Percentiles rank a stretch among this genome's conserved stretches.
These are phyloP conservation scores for Hapalemur alaotrensis DNA, from an alignment of 2,797 vertebrate genomes.

Conservation along the genomic window DNA sequence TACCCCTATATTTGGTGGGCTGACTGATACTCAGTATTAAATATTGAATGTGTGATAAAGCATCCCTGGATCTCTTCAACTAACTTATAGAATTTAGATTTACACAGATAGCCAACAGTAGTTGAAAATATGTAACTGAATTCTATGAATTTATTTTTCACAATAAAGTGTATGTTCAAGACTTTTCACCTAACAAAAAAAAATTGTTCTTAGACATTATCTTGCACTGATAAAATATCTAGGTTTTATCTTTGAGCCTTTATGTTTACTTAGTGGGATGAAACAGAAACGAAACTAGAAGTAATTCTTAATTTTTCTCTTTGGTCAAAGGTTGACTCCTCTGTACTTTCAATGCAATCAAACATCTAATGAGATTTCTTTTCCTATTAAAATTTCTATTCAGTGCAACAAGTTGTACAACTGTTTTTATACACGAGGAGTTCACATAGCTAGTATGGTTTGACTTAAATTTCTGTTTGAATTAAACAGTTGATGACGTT, in stretches of 20 bases:
- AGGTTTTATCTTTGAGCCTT: not conserved
- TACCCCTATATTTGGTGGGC: not conserved
- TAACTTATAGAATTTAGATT: constrained; percentile 28
- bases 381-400: not conserved
- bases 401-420: not conserved
- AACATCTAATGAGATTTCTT: not conserved
- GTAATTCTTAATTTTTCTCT: not conserved
- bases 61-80: not conserved
- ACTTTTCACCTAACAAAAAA: not conserved
- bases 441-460: constrained; percentile 48
- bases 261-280: not conserved
- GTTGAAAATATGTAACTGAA: not conserved
- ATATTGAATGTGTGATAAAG: not conserved
- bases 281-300: not conserved
- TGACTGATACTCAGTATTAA: not conserved
- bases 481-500: constrained; percentile 44
- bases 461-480: constrained; percentile 65
- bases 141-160: constrained; percentile 3
- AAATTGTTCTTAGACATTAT: not conserved
- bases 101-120: not conserved
- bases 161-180: not conserved
- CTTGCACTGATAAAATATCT: not conserved
- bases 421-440: not conserved
- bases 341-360: not conserved
- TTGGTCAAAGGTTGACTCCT: not conserved